Conservation (phyloP, 1,140 invertebrate species). For the Aethina tumida region DNA sequence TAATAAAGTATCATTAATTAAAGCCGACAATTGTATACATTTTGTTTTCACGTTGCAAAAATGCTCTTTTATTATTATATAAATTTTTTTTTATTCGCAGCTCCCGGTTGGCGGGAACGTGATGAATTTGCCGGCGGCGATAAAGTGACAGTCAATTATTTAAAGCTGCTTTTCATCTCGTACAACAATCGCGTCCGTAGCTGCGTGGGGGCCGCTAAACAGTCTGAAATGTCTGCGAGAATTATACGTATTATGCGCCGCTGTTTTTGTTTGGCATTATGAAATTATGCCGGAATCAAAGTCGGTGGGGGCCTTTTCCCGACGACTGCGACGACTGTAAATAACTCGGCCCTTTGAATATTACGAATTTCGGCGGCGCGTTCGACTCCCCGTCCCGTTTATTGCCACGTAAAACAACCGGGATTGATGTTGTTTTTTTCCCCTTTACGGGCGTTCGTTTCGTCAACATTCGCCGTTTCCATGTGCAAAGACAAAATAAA, state of each 20-base stretch:
- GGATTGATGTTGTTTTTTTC: not conserved
- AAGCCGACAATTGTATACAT: too few relatives aligned
- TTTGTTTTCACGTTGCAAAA: too few relatives aligned
- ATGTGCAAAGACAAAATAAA: not conserved
- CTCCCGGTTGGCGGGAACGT: too few relatives aligned
- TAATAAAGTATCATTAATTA: too few relatives aligned
- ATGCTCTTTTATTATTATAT: too few relatives aligned
- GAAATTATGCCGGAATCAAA: conserved; percentile 1
- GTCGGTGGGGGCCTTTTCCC: not conserved
- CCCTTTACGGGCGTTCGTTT: not conserved
- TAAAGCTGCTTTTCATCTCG: conserved; percentile 2
- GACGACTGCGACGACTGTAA: too few relatives aligned
- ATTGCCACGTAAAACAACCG: not conserved
- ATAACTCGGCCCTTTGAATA: too few relatives aligned
- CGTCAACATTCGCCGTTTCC: not conserved
- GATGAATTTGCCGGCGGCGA: conserved; percentile 8
- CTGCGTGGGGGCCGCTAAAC: not conserved
- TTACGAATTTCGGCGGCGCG: too few relatives aligned
- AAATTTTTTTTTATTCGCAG: too few relatives aligned
- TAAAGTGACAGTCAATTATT: conserved; percentile 9
- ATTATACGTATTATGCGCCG: not conserved
- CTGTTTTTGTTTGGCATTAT: not conserved
- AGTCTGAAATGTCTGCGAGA: not conserved
- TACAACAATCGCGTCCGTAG: not conserved
- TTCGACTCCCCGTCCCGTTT: not conserved